Conservation (phyloP, 35 echinoderm and acorn worm genomes). For the Eucidaris tribuloides region DNA sequence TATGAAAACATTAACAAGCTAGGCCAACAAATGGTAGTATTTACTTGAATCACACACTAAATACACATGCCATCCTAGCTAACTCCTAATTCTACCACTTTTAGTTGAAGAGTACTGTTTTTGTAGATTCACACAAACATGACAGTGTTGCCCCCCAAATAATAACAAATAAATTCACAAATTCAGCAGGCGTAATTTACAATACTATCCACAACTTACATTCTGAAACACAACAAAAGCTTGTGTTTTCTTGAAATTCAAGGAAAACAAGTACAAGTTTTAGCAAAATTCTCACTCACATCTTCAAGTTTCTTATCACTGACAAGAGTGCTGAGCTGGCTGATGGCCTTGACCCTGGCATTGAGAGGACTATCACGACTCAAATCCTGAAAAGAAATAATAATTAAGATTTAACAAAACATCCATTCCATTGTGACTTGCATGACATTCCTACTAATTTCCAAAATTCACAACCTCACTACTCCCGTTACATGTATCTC, state of each 20-base stretch:
- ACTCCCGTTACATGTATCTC: no score
- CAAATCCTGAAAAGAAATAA: constrained; percentile 50
- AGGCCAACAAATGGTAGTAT: no score
- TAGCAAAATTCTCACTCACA: constrained; percentile 47
- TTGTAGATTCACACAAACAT: neutral
- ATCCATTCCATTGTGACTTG: no score
- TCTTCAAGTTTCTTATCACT: constrained; percentile 81
- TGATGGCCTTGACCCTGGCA: constrained; percentile 68
- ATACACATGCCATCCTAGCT: no score
- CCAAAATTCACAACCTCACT: no score
- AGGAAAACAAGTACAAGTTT: no score
- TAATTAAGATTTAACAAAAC: constrained; percentile 1
- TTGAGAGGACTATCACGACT: constrained; percentile 52
- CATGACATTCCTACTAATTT: no score
- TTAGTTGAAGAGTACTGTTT: no score
- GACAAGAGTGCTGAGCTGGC: constrained; percentile 68
- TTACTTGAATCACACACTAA: no score
- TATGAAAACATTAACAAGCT: no score
- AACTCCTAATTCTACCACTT: no score
- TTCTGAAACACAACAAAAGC: neutral
- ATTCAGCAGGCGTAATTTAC: neutral
- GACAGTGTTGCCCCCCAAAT: neutral
- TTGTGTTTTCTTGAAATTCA: neutral
- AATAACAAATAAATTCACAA: neutral
- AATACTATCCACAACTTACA: neutral